A percentile compares a stretch with the other conserved stretches of the same genome.
phyloP scores from a whole-genome alignment of 2,888 invertebrate species.

The Heteromyza rotundicornis region DNA sequence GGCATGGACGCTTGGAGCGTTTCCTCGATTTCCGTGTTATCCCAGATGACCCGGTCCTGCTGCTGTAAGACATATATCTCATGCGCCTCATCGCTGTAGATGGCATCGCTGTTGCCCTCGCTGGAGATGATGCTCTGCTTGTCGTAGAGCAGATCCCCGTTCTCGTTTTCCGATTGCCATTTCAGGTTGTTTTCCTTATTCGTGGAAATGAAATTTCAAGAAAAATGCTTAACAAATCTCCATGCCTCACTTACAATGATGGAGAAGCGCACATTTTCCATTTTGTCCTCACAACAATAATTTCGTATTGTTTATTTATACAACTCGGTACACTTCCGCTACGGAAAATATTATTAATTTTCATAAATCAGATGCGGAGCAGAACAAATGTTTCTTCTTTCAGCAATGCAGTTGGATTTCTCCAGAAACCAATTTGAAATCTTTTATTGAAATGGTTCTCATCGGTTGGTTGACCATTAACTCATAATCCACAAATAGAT shows the following conservation, averaged over 20 bases:
- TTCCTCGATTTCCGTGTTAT: constrained; percentile 55
- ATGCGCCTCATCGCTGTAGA: constrained; percentile 56
- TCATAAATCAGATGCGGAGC: too few relatives aligned
- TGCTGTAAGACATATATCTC: constrained; percentile 55
- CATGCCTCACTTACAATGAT: constrained; percentile 62
- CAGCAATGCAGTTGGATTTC: neutral
- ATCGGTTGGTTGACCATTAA: constrained; percentile 22
- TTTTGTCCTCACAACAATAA: constrained; percentile 24
- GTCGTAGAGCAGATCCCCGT: constrained; percentile 53
- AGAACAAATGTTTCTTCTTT: neutral
- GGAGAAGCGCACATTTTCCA: constrained; percentile 62
- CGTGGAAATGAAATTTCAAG: constrained; percentile 33
- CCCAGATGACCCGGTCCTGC: constrained; percentile 56
- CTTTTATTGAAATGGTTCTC: neutral
- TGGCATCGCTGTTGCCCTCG: constrained; percentile 54
- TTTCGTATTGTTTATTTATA: neutral
- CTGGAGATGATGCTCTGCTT: constrained; percentile 60
- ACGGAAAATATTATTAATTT: too few relatives aligned
- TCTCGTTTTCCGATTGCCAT: constrained; percentile 56
- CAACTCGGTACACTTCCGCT: neutral
- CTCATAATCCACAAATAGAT: constrained; percentile 30
- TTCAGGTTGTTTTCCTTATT: constrained; percentile 60
- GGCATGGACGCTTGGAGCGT: constrained; percentile 45
- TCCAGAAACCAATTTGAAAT: too few relatives aligned
- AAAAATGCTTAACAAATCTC: constrained; percentile 19